These are phyloP conservation scores for Drosophila subsilvestris DNA, from an alignment of 2,888 invertebrate species.

Conservation along the genomic window DNA sequence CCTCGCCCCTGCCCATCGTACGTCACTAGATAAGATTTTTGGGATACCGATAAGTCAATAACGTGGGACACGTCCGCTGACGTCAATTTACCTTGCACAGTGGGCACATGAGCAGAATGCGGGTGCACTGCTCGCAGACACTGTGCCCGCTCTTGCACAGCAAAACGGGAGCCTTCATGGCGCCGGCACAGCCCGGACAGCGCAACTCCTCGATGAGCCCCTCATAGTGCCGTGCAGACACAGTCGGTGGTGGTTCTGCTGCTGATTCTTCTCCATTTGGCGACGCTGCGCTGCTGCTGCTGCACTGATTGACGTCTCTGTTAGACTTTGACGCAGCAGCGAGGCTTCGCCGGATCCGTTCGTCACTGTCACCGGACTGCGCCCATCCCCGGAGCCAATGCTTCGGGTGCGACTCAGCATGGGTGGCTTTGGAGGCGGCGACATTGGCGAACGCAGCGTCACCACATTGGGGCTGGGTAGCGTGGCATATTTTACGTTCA, in stretches of 20 bases:
- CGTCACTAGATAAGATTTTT: conserved; percentile 36
- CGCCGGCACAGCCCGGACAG: conserved; percentile 83
- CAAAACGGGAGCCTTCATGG: conserved; percentile 82
- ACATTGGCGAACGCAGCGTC: conserved; percentile 62
- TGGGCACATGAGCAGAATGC: conserved; percentile 81
- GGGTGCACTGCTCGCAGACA: conserved; percentile 82
- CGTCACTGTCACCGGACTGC: conserved; percentile 25
- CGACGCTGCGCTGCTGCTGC: background rate
- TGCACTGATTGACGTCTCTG: conserved; percentile 26
- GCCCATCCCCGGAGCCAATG: conserved; percentile 71
- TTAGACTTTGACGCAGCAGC: conserved; percentile 42
- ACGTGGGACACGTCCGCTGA: conserved; percentile 14
- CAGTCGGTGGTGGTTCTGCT: conserved; percentile 11
- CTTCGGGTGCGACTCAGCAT: conserved; percentile 81
- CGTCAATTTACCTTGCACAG: conserved; percentile 80
- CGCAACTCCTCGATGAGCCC: conserved; percentile 82
- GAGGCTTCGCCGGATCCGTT: conserved; percentile 43
- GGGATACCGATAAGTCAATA: conserved; percentile 3
- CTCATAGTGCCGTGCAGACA: conserved; percentile 78
- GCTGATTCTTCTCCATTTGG: conserved; percentile 1
- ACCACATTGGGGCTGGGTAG: conserved; percentile 56
- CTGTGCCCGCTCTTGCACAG: conserved; percentile 83
- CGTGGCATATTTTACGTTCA: conserved; percentile 70
- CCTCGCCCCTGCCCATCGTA: background rate
- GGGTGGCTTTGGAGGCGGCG: conserved; percentile 81